These are phyloP conservation scores for Hemiscyllium ocellatum DNA, from an alignment of 2,113 vertebrate genomes.

Conservation along the genomic window DNA sequence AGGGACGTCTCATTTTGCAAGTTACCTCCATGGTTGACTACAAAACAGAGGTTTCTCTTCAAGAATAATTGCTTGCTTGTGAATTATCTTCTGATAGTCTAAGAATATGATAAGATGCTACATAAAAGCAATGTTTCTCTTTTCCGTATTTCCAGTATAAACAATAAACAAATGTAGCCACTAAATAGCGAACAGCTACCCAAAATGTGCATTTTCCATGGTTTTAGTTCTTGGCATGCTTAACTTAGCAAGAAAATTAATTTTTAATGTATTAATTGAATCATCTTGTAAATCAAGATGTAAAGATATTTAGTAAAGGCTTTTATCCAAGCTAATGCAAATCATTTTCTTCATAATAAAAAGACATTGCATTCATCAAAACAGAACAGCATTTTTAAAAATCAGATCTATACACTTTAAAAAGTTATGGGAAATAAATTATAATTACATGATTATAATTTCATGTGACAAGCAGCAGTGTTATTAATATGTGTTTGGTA, in stretches of 20 bases:
- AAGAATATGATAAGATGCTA: neutral
- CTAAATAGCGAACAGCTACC: neutral
- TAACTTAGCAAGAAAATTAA: conserved; percentile 13
- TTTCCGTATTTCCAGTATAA: neutral
- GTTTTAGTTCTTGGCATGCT: neutral
- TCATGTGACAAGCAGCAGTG: neutral
- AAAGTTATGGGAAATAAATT: neutral
- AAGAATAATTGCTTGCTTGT: neutral
- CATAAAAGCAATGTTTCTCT: neutral
- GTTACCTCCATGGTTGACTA: neutral
- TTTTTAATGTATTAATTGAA: conserved; percentile 22
- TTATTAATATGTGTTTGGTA: neutral
- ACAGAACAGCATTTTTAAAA: neutral
- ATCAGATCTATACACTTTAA: neutral
- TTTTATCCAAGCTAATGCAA: neutral
- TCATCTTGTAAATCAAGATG: conserved; percentile 1
- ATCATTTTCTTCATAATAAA: neutral
- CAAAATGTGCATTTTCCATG: neutral
- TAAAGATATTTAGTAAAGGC: neutral
- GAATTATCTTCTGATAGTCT: neutral
- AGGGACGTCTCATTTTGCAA: neutral
- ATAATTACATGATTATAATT: neutral
- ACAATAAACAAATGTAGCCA: neutral
- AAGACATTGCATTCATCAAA: neutral
- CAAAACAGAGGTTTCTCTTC: neutral